Evolutionary conservation across 2,888 invertebrate genomes (phyloP).

Genomic region (Poecilus cupreus): DNA sequence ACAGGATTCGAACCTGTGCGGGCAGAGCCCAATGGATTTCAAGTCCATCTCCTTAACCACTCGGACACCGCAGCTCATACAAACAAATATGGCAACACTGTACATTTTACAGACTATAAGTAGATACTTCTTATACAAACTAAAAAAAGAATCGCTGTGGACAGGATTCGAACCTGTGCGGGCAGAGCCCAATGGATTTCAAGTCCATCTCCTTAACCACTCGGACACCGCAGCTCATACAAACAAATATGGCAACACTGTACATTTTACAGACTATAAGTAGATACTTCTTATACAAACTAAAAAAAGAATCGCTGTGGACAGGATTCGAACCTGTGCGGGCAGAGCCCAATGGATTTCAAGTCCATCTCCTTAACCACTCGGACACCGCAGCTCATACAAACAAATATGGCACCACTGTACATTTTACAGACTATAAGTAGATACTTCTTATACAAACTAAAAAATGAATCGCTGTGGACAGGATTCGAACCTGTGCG

Average conservation of each 20-base stretch:
- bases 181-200: conserved; percentile 86
- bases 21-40: conserved; percentile 86
- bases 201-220: conserved; percentile 91
- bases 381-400: conserved; percentile 83
- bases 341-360: conserved; percentile 86
- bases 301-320: no score
- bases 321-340: conserved; percentile 91
- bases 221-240: conserved; percentile 83
- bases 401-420: no score
- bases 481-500: conserved; percentile 91
- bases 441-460: no score
- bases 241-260: no score
- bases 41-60: conserved; percentile 91
- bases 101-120: no score
- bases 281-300: no score
- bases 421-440: no score
- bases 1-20: conserved; percentile 91
- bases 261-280: no score
- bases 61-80: conserved; percentile 83
- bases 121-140: no score
- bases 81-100: no score
- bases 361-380: conserved; percentile 91
- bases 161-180: conserved; percentile 91
- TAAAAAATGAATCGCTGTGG: conserved; percentile 82
- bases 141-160: no score